These are phyloP conservation scores for Apoda limacodes DNA, from an alignment of 2,888 invertebrate genomes.

Conservation along the genomic window DNA sequence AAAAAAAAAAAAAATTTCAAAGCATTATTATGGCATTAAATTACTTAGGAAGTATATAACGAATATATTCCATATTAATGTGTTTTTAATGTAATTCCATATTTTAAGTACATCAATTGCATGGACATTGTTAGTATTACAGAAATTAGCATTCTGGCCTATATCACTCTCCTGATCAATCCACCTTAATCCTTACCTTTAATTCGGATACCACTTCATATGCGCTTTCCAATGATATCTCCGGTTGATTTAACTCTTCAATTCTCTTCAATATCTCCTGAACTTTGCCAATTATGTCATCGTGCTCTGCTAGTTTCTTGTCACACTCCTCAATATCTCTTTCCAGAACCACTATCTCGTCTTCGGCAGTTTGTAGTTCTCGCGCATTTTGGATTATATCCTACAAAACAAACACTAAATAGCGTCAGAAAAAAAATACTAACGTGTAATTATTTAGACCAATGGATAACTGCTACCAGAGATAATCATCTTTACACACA, in stretches of 20 bases:
- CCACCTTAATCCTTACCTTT: slow-evolving; percentile 44
- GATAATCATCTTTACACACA: too few species aligned
- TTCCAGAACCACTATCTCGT: slow-evolving; percentile 81
- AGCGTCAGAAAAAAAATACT: background rate
- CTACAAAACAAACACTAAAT: slow-evolving; percentile 31
- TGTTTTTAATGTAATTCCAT: too few species aligned
- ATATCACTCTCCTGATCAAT: too few species aligned
- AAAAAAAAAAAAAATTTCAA: too few species aligned
- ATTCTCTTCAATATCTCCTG: slow-evolving; percentile 77
- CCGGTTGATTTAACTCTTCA: slow-evolving; percentile 63
- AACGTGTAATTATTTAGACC: too few species aligned
- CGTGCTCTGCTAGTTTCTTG: slow-evolving; percentile 77
- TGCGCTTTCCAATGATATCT: slow-evolving; percentile 40
- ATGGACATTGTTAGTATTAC: too few species aligned
- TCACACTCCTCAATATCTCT: slow-evolving; percentile 81
- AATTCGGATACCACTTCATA: slow-evolving; percentile 54
- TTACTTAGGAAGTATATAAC: too few species aligned
- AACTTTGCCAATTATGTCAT: slow-evolving; percentile 74
- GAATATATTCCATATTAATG: too few species aligned
- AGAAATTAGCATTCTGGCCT: too few species aligned
- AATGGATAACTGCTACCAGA: too few species aligned
- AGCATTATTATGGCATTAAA: too few species aligned
- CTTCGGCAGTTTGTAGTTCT: slow-evolving; percentile 79
- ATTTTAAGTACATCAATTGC: too few species aligned
- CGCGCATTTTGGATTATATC: slow-evolving; percentile 91